Conservation (phyloP, 2,888 invertebrate genomes). For the Perizoma affinitatum region DNA sequence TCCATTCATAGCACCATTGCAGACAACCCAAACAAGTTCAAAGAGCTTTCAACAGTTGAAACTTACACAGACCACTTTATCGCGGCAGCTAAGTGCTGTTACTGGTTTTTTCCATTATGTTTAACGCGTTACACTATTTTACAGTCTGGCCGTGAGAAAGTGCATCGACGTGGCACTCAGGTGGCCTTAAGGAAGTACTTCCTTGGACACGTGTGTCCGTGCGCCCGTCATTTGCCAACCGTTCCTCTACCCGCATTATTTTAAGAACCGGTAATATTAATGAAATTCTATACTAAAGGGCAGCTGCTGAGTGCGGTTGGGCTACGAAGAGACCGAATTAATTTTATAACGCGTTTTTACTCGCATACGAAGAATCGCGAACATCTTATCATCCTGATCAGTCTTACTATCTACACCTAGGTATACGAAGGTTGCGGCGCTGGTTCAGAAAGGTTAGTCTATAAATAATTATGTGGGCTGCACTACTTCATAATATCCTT, state of each 20-base stretch:
- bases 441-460: constrained; percentile 16
- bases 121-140: constrained; percentile 61
- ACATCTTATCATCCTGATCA: constrained; percentile 23
- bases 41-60: constrained; percentile 33
- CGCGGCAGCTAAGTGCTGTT: constrained; percentile 60
- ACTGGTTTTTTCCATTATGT: constrained; percentile 65
- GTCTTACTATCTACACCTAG: constrained; percentile 8
- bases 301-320: constrained; percentile 73
- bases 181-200: constrained; percentile 66
- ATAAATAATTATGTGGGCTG: constrained; percentile 16
- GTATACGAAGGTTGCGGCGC: constrained; percentile 1
- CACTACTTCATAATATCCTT: background rate
- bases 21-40: constrained; percentile 14
- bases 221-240: constrained; percentile 64
- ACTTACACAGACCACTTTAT: constrained; percentile 36
- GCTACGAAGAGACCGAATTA: constrained; percentile 58
- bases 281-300: constrained; percentile 75
- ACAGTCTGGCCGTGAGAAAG: constrained; percentile 70
- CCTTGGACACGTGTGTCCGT: constrained; percentile 71
- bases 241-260: constrained; percentile 75
- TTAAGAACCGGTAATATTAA: constrained; percentile 78
- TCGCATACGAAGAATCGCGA: constrained; percentile 23
- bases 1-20: constrained; percentile 6
- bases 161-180: constrained; percentile 59
- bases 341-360: constrained; percentile 60